Conservation (phyloP, 2,797 vertebrate genomes). For the Tamandua tetradactyla region DNA sequence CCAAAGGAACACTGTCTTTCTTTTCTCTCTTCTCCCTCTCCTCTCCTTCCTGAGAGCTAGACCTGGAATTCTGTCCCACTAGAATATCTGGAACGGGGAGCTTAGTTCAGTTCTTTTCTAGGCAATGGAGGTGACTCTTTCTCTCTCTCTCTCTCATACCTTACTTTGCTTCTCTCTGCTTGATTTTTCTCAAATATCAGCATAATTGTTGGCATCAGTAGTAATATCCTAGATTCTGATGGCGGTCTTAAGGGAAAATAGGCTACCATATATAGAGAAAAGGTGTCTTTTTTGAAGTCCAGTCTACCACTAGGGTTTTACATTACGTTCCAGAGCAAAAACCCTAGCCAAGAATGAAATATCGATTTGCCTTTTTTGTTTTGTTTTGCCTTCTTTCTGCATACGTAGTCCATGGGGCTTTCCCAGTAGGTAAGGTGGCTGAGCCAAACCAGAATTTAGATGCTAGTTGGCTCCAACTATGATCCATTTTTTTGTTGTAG, state of each 20-base stretch:
- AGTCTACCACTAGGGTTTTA: neutral
- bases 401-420: neutral
- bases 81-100: neutral
- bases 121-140: neutral
- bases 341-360: neutral
- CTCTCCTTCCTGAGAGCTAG: neutral
- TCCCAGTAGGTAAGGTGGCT: neutral
- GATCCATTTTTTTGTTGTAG: neutral
- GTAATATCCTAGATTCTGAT: neutral
- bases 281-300: neutral
- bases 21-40: neutral
- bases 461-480: neutral
- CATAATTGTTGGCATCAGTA: neutral
- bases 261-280: neutral
- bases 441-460: neutral
- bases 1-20: neutral
- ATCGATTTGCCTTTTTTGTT: neutral
- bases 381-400: neutral
- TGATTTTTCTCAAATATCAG: neutral
- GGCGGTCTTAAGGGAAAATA: neutral
- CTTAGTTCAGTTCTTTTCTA: neutral
- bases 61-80: neutral
- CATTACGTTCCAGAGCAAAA: slow-evolving; percentile 9
- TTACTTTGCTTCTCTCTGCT: neutral
- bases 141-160: neutral